Percentiles rank a stretch among this genome's conserved stretches.
Conservation (phyloP, 2,888 invertebrate species). For the Drosophila atripex region DNA sequence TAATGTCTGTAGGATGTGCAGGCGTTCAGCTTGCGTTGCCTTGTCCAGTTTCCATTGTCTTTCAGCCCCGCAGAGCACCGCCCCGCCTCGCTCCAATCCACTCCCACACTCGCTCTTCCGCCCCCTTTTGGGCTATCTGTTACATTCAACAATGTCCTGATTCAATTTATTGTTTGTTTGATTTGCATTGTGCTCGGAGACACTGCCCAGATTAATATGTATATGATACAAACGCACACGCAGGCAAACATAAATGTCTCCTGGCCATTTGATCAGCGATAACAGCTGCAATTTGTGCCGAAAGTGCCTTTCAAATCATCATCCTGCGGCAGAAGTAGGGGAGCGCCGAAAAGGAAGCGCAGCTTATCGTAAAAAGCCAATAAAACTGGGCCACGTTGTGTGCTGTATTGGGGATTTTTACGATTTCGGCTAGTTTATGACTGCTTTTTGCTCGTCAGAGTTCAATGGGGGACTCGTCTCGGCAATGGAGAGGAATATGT, state of each 20-base stretch:
- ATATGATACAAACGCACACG: not conserved
- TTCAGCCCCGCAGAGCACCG: not conserved
- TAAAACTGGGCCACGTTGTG: conserved; percentile 52
- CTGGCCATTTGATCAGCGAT: conserved; percentile 56
- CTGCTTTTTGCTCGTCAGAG: conserved; percentile 11
- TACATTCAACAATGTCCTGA: conserved; percentile 66
- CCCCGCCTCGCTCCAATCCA: not conserved
- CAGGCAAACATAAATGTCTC: not conserved
- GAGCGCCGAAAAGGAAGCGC: conserved; percentile 11
- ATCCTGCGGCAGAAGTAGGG: conserved; percentile 2
- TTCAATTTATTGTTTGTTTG: conserved; percentile 77
- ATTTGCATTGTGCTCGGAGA: conserved; percentile 63
- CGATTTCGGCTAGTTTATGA: conserved; percentile 60
- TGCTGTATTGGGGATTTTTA: conserved; percentile 21
- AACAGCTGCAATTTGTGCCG: conserved; percentile 62
- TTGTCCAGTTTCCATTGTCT: conserved; percentile 40
- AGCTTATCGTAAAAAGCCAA: conserved; percentile 74
- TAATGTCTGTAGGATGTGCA: conserved; percentile 77
- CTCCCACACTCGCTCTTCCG: not conserved
- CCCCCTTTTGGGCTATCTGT: conserved; percentile 47
- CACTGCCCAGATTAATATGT: conserved; percentile 22
- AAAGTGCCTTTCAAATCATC: conserved; percentile 52
- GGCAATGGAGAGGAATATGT: not conserved
- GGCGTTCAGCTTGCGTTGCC: conserved; percentile 52
- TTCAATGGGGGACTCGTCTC: not conserved